phyloP scores from a whole-genome alignment of 1,140 invertebrate species.

The Ceratina australensis region DNA sequence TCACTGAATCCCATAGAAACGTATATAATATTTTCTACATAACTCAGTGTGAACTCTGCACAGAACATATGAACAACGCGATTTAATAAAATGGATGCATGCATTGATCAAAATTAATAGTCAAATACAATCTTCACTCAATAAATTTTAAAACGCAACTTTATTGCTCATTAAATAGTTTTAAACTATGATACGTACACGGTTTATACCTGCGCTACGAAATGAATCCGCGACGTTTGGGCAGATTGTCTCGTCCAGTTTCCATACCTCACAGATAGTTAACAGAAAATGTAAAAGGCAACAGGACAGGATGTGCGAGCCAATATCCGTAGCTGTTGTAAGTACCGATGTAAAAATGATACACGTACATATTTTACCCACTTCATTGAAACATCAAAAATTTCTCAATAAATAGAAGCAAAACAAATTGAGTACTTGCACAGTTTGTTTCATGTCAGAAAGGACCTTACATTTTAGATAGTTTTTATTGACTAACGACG shows the following conservation, averaged over 20 bases:
- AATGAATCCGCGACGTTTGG: neutral
- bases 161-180: neutral
- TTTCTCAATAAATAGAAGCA: neutral
- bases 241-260: neutral
- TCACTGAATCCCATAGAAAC: too few relatives aligned
- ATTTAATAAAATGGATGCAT: neutral
- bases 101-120: constrained; percentile 21
- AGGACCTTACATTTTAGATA: neutral
- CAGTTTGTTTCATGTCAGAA: neutral
- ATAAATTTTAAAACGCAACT: neutral
- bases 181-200: constrained; percentile 34
- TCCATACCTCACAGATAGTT: constrained; percentile 33
- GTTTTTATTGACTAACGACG: neutral
- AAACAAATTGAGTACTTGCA: neutral
- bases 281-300: neutral
- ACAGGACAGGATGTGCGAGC: constrained; percentile 10
- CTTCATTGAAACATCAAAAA: neutral
- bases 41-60: neutral
- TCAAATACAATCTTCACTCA: constrained; percentile 2
- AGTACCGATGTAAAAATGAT: constrained; percentile 4
- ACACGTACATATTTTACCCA: too few relatives aligned
- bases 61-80: constrained; percentile 33
- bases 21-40: too few relatives aligned
- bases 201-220: neutral
- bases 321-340: constrained; percentile 41